Conservation (phyloP, 2,113 vertebrate species). For the Syngnathus floridae region DNA sequence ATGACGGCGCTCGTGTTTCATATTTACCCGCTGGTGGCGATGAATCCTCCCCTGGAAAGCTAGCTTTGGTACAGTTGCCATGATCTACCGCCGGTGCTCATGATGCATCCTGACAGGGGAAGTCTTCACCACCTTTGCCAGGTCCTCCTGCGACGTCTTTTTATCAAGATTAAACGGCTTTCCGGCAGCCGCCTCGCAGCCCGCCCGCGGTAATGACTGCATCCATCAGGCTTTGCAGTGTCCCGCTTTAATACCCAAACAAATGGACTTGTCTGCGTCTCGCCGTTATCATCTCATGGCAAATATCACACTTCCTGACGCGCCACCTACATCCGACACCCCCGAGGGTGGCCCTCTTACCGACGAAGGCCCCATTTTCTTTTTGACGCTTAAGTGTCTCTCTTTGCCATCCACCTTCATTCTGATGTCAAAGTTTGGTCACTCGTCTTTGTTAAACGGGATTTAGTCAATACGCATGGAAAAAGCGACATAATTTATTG, state of each 20-base stretch:
- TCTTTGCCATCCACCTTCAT: slow-evolving; percentile 10
- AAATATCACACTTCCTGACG: slow-evolving; percentile 17
- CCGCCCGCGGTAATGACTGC: slow-evolving; percentile 43
- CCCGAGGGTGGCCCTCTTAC: slow-evolving; percentile 13
- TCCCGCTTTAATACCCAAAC: slow-evolving; percentile 36
- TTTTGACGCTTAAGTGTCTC: too few relatives aligned
- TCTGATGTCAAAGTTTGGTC: slow-evolving; percentile 37
- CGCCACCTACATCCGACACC: slow-evolving; percentile 12
- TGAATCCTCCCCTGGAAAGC: background rate
- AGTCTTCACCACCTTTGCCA: slow-evolving; percentile 24
- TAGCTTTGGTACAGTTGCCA: background rate
- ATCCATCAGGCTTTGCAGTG: slow-evolving; percentile 55
- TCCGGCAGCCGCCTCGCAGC: slow-evolving; percentile 16
- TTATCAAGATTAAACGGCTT: slow-evolving; percentile 57
- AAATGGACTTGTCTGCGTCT: slow-evolving; percentile 52
- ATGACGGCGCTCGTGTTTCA: slow-evolving; percentile 66
- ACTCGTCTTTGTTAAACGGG: slow-evolving; percentile 46
- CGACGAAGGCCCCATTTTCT: background rate
- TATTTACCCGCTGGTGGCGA: slow-evolving; percentile 54
- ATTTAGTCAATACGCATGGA: background rate
- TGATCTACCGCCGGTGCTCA: slow-evolving; percentile 3
- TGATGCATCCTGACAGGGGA: slow-evolving; percentile 25
- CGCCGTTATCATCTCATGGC: slow-evolving; percentile 31
- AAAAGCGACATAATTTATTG: background rate
- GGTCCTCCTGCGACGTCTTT: slow-evolving; percentile 30